phyloP scores from a whole-genome alignment of 2,888 invertebrate species.

The Linnaemya vulpina region DNA sequence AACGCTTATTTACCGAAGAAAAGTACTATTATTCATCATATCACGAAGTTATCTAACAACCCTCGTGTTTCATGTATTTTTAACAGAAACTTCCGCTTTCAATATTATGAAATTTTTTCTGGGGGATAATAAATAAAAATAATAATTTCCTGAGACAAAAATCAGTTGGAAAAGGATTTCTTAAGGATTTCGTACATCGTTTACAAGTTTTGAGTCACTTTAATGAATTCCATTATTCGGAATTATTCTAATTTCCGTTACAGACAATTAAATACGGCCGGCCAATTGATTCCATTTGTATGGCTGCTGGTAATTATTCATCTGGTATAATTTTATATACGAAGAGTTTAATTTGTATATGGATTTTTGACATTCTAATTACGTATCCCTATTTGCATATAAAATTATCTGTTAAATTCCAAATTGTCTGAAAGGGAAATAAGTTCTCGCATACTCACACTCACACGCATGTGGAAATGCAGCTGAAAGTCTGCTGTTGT shows the following conservation, averaged over 20 bases:
- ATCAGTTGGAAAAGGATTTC: too few species aligned
- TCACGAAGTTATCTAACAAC: too few species aligned
- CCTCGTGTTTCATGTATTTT: too few species aligned
- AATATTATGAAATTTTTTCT: too few species aligned
- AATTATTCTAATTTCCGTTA: background rate
- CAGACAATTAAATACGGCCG: background rate
- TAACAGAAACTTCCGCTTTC: too few species aligned
- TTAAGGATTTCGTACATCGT: too few species aligned
- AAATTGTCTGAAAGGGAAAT: background rate
- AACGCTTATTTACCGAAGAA: too few species aligned
- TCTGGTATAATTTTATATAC: conserved; percentile 4
- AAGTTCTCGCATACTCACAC: background rate
- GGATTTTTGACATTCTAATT: conserved; percentile 59
- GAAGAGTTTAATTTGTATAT: conserved; percentile 35
- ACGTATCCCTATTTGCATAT: conserved; percentile 51
- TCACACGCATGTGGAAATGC: background rate
- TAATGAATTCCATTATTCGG: background rate
- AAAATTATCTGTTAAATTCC: conserved; percentile 35
- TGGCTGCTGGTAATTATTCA: background rate
- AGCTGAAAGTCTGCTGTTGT: background rate
- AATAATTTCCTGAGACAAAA: too few species aligned
- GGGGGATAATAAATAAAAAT: too few species aligned
- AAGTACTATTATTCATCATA: too few species aligned
- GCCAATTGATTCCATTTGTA: background rate
- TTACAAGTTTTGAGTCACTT: too few species aligned